Evolutionary conservation across 2,113 vertebrate species (phyloP), one percentile per base, ranked within the genome.

Genomic region (Urocynchramus pylzowi): DNA sequence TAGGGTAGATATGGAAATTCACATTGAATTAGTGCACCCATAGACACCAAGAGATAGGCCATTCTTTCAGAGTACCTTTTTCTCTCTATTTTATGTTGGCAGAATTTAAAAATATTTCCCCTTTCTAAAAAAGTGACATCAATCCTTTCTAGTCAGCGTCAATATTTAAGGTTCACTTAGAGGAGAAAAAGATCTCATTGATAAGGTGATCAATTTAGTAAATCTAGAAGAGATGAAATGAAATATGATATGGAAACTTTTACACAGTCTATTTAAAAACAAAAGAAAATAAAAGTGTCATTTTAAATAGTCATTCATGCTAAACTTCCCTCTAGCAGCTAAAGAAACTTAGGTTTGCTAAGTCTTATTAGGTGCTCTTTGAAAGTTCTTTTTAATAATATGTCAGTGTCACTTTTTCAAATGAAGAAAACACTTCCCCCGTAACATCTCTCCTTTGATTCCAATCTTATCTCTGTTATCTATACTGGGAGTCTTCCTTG

Each of bases 401-500:
- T 37, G 39, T 63, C 90, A 91, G n/a, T 44, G 63, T 61, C n/a
- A 70, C 53, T 92, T 59, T 70, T 81, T 92, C 84, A 90, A 97
- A 91, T 42, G n/a, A 90, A 94, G 88, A 90, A 84, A 97, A 50
- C 67, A 77, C 50, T 97, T 96, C 90, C 89, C 79, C 85, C 57
- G 67, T 6, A 92, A 92, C 39, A 83, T 87, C 89, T 91, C 74
- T 96, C 77, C 61, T 95, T 83, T 86, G 78, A 97, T 90, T 96
- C 69, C 60, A 83, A 82, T 95, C 94, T 97, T 97, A 89, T 95
- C 96, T 95, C n/a, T 33, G 21, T 42, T 97, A 97, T 89, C 91
- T 95, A 89, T 86, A 82, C 89, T 53, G 47, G 82, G 87, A 93
- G 69, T 68, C 39, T 86, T 60, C 89, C 87, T 80, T 73, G 83